Evolutionary conservation across 2,797 vertebrate genomes (phyloP).

Genomic region (Threskiornis aethiopicus): DNA sequence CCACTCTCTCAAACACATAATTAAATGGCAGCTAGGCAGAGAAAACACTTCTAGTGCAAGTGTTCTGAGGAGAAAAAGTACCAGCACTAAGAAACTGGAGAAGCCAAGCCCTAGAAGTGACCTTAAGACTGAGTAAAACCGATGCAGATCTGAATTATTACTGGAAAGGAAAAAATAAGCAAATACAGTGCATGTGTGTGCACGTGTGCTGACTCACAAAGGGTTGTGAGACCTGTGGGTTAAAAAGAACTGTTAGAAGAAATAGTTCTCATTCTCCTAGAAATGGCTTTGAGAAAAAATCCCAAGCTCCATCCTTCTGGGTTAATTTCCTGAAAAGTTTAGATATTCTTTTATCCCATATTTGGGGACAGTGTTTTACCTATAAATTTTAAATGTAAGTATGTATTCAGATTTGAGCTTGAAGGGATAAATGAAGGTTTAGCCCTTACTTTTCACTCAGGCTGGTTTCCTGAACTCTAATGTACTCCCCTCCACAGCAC

Average conservation of each 20-base stretch:
- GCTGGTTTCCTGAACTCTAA: neutral
- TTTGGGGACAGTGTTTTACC: neutral
- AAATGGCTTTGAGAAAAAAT: neutral
- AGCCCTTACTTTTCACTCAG: neutral
- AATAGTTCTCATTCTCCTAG: neutral
- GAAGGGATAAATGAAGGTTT: neutral
- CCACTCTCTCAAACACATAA: neutral
- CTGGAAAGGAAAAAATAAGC: neutral
- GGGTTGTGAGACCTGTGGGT: neutral
- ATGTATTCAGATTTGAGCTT: neutral
- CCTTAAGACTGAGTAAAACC: neutral
- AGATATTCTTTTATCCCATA: neutral
- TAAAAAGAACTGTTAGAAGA: neutral
- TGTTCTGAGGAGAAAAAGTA: neutral
- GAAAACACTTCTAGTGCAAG: neutral
- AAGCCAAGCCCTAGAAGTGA: neutral
- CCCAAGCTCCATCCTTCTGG: neutral
- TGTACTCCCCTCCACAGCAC: neutral
- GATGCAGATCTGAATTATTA: neutral
- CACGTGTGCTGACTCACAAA: neutral
- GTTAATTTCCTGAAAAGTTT: neutral
- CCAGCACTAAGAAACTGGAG: neutral
- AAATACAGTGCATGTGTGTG: neutral
- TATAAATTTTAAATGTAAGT: neutral
- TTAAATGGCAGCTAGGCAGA: neutral